Evolutionary conservation across 2,888 invertebrate species (phyloP).

Genomic region (Metellina segmentata): DNA sequence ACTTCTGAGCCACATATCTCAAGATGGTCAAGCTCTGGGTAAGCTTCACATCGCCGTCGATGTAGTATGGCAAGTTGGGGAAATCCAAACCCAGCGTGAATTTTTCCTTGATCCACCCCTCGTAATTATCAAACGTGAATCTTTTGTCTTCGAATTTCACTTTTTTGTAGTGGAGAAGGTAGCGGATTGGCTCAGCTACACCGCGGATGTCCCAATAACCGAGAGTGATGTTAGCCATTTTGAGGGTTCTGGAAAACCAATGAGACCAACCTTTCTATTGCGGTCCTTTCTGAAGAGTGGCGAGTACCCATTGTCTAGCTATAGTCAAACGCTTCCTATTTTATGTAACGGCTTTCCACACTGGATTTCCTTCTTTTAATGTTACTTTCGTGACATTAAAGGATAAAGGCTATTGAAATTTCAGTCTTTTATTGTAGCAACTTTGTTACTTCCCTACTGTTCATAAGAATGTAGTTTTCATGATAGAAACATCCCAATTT

Average conservation of each 20-base stretch:
- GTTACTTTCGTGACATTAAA: no score
- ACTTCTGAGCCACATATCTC: constrained; percentile 17
- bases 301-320: not conserved
- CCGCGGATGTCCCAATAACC: constrained; percentile 42
- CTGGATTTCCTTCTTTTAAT: no score
- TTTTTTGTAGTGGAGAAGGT: constrained; percentile 22
- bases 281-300: not conserved
- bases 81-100: constrained; percentile 32
- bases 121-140: not conserved
- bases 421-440: no score
- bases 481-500: no score
- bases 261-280: not conserved
- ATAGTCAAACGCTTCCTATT: not conserved
- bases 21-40: constrained; percentile 28
- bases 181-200: constrained; percentile 34
- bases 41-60: constrained; percentile 21
- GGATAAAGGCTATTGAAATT: no score
- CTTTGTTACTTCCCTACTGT: no score
- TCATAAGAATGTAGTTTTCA: no score
- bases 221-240: not conserved
- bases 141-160: constrained; percentile 30
- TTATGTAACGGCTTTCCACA: not conserved
- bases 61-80: constrained; percentile 43
- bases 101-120: constrained; percentile 26
- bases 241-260: not conserved